Base-by-base conservation (phyloP, 2,888 invertebrate genomes). In the Dolomedes plantarius region DNA sequence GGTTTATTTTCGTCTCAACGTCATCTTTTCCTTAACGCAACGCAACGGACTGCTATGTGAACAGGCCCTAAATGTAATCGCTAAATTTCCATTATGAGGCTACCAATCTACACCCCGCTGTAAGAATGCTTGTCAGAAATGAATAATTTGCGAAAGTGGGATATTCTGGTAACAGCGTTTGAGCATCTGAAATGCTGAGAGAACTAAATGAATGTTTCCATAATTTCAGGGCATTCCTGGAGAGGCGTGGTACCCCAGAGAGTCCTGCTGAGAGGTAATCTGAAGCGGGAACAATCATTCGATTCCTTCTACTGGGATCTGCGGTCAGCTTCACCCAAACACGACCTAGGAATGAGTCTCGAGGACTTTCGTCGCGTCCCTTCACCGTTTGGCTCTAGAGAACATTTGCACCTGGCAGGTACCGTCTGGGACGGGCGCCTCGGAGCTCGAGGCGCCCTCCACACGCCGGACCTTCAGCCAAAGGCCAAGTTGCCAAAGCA, bases 281-380 rank as follows among this genome's bases (percentile, higher is more conserved):
- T 89, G 13, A 89, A 89, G 67, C 80, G 89, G 29, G 89, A 89
- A 72, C 89, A 89, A 56, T 89, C 89, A 3, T 89, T 89, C 67
- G 89, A 89, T 62, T 89, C 89, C 7, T 89, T 89, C 68, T 89
- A 89, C 80, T 89, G 89, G 89, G 89, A 89, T 29, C 88, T 88
- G 31, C 85, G 88, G 19, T 87, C 88, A 7, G 69, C 83, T 16
- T 79, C 86, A 0, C 86, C 87, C 7, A 87, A 88, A 39, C 86
- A 80, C 69, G 83, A 88, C 28, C 36, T 81, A 7, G 89, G 89
- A 23, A 74, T 87, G 62, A 88, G 88, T 31, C 78, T 89, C 13
- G 89, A 89, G 29, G 89, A 89, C 71, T 89, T 89, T 27, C 87
- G 87, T 16, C 79, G 76, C n/a, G 69, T 85, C 0, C 86, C 76